Conservation (phyloP, 2,113 vertebrate species). For the Echinops telfairi region DNA sequence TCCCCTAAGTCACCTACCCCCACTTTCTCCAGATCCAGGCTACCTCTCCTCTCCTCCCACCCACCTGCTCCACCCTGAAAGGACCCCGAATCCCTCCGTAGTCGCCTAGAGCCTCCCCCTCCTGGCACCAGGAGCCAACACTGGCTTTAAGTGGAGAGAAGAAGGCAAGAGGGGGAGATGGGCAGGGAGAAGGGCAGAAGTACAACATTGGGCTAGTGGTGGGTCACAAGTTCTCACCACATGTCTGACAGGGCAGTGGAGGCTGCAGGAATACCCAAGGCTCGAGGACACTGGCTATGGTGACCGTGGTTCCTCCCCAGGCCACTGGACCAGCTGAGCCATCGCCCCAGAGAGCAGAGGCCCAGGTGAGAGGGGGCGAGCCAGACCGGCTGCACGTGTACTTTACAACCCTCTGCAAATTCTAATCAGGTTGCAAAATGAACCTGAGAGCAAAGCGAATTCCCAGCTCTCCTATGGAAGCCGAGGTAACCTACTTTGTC, state of each 20-base stretch:
- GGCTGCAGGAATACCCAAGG: rapidly evolving
- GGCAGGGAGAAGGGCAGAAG: background rate
- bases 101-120: background rate
- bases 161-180: background rate
- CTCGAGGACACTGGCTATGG: background rate
- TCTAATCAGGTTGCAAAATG: constrained; percentile 75
- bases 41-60: background rate
- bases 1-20: background rate
- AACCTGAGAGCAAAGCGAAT: constrained; percentile 69
- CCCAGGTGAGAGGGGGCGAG: background rate
- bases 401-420: constrained; percentile 68
- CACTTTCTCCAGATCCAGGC: background rate
- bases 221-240: background rate
- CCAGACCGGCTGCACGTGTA: background rate
- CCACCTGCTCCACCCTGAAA: background rate
- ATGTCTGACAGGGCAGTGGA: background rate
- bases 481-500: constrained; percentile 82
- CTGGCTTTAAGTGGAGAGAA: background rate
- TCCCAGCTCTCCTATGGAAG: constrained; percentile 74
- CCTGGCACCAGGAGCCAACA: background rate
- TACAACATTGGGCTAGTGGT: background rate
- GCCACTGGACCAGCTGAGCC: background rate
- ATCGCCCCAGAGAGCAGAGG: constrained; percentile 26
- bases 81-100: background rate
- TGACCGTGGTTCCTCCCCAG: background rate